phyloP scores from a whole-genome alignment of 2,113 vertebrate species.

The Sitta europaea region DNA sequence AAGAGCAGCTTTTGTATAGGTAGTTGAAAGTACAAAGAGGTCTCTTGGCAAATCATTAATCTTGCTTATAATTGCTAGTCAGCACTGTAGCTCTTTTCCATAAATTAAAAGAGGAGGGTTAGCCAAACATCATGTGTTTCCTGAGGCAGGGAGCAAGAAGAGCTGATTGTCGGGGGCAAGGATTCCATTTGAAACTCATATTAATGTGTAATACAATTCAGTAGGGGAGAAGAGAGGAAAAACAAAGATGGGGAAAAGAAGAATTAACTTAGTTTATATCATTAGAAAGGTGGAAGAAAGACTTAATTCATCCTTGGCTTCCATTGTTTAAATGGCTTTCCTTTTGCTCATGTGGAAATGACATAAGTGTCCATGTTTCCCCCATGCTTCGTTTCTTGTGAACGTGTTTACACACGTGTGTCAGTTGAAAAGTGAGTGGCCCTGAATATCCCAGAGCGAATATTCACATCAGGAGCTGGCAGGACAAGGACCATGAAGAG shows the following conservation, averaged over 20 bases:
- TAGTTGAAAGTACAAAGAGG: neutral
- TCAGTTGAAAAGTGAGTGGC: neutral
- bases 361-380: fast-evolving
- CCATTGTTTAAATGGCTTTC: neutral
- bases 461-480: fast-evolving
- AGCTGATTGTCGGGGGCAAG: neutral
- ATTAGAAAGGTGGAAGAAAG: neutral
- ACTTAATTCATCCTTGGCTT: neutral
- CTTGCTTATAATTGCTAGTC: conserved; percentile 21
- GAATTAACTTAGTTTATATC: neutral
- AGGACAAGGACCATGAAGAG: fast-evolving
- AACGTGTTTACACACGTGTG: fast-evolving
- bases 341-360: neutral
- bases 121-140: neutral
- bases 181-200: neutral
- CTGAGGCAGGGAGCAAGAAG: neutral
- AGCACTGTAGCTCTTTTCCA: neutral
- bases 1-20: conserved; percentile 12
- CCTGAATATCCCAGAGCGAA: fast-evolving
- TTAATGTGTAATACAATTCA: neutral
- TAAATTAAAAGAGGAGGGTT: conserved; percentile 1
- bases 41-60: conserved; percentile 47
- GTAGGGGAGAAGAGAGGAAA: neutral
- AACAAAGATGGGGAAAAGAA: neutral
- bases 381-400: neutral